Conservation (phyloP, 2,113 vertebrate species). For the Aegypius monachus region DNA sequence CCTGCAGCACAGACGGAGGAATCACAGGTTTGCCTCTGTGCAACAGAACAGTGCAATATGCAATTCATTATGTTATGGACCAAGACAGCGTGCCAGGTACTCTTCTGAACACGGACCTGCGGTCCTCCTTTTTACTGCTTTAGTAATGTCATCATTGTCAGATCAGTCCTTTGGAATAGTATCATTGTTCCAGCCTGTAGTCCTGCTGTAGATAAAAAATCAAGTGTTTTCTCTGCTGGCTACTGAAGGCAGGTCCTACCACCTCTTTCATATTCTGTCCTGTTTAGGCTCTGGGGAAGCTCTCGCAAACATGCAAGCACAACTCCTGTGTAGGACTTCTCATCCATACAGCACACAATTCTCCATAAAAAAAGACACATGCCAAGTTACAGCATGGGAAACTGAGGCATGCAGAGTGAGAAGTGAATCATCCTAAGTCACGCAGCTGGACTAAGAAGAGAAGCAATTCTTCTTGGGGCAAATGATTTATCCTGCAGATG, state of each 20-base stretch:
- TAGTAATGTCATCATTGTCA: background rate
- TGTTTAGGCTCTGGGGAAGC: background rate
- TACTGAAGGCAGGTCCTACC: background rate
- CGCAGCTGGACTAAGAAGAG: background rate
- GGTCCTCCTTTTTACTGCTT: background rate
- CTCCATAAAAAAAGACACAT: background rate
- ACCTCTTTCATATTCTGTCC: background rate
- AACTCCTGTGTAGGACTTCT: background rate
- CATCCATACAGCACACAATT: background rate
- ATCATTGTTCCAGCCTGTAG: background rate
- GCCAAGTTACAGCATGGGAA: background rate
- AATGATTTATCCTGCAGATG: background rate
- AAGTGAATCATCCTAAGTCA: background rate
- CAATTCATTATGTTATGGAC: background rate
- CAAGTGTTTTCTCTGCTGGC: background rate
- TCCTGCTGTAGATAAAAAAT: background rate
- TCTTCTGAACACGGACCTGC: background rate
- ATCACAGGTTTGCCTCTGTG: background rate
- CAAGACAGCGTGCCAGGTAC: fast-evolving
- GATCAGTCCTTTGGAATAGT: background rate
- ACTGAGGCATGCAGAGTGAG: background rate
- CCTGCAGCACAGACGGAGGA: background rate
- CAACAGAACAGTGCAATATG: background rate
- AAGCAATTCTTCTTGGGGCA: background rate
- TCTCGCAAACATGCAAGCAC: background rate